Evolutionary conservation across 2,888 invertebrate genomes (phyloP).

Genomic region (Apocheima hispidaria): DNA sequence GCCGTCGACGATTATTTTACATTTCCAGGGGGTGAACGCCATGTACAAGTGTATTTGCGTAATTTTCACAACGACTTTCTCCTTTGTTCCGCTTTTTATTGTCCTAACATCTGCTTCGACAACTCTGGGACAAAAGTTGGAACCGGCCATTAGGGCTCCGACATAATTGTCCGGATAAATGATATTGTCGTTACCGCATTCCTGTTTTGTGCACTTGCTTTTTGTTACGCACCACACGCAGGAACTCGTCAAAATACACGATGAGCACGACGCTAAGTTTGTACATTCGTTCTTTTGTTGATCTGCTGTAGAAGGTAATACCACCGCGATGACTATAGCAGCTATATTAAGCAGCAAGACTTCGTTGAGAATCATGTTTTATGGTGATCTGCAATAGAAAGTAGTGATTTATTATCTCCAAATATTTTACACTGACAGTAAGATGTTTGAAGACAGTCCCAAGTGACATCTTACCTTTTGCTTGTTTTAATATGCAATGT

Average conservation of each 20-base stretch:
- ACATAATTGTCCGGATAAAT: constrained; percentile 66
- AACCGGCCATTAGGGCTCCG: constrained; percentile 67
- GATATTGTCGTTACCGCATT: constrained; percentile 74
- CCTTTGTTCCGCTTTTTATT: constrained; percentile 63
- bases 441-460: not conserved
- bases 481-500: constrained; percentile 19
- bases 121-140: constrained; percentile 70
- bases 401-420: not conserved
- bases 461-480: constrained; percentile 23
- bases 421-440: not conserved
- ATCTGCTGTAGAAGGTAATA: constrained; percentile 35
- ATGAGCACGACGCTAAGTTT: constrained; percentile 59
- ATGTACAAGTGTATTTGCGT: constrained; percentile 75
- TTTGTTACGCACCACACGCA: constrained; percentile 77
- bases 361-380: constrained; percentile 24
- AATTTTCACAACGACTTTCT: constrained; percentile 63
- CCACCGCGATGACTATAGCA: constrained; percentile 34
- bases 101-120: constrained; percentile 56
- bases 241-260: constrained; percentile 60
- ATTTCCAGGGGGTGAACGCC: constrained; percentile 77
- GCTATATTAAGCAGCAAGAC: constrained; percentile 29
- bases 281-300: constrained; percentile 50
- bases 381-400: constrained; percentile 4
- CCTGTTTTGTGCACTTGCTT: constrained; percentile 69
- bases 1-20: constrained; percentile 58